Base-by-base conservation (phyloP, 2,797 vertebrate species). In the Lagocephalus sceleratus region DNA sequence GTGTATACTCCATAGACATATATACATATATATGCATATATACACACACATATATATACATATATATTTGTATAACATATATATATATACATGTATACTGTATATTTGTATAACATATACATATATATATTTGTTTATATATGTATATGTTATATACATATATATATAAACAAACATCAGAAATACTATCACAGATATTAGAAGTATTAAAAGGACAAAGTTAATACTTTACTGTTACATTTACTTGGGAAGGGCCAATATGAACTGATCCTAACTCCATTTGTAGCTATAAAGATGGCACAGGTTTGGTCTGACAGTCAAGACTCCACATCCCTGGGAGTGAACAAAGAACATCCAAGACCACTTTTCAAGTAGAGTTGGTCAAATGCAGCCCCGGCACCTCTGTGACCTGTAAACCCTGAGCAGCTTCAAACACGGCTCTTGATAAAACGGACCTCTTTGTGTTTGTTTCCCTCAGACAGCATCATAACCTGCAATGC, bases 401-500 rank as follows among this genome's bases (percentile, higher is more conserved):
- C 84, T 64, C 64, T 29, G 71, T 77, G 83, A 87, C 84, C 86
- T 22, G 42, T 46, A 62, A 63, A 75, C 71, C 87, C 75, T 81
- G 78, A 71, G 70, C 73, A 76, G 84, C 83, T 85, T 86, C 84
- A 86, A 79, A 85, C 79, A 52, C 54, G 79, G 67, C 82, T 80
- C 82, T 81, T 87, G 82, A 87, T 88, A 88, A 87, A 88, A 85
- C 67, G 73, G 70, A 67, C 72, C 73, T 86, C 81, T 87, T 86
- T 88, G 82, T 87, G 71, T 87, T 87, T 86, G 81, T 86, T 85
- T 86, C 84, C 82, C 76, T 81, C 75, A 83, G 83, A 85, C 79
- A 57, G 78, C 79, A 64, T 83, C 87, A 88, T 88, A 88, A 89
- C 90, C 88, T 85, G 85, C 86, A 79, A 79, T 87, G 88, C 84